phyloP scores from a whole-genome alignment of 2,113 vertebrate genomes.

The Poeciliopsis occidentalis region DNA sequence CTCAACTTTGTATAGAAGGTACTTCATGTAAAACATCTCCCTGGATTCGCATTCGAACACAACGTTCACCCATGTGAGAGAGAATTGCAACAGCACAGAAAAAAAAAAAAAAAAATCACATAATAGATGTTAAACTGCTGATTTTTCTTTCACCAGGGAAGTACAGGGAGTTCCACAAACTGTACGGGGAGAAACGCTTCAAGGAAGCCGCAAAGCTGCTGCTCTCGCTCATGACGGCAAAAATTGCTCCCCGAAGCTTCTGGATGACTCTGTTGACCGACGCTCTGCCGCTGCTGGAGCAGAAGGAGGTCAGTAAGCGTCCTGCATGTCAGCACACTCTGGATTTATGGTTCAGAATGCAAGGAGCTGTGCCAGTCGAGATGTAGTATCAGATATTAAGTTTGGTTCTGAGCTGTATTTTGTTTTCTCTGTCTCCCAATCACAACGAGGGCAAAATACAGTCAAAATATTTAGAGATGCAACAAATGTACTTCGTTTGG shows the following conservation, averaged over 20 bases:
- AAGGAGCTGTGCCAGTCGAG: neutral
- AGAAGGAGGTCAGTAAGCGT: slow-evolving; percentile 85
- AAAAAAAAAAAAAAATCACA: too few relatives aligned
- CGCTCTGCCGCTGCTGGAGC: slow-evolving; percentile 93
- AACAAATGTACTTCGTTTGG: too few relatives aligned
- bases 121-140: too few relatives aligned
- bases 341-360: neutral
- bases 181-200: slow-evolving; percentile 90
- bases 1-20: neutral
- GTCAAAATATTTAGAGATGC: too few relatives aligned
- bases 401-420: neutral
- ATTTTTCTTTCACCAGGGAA: slow-evolving; percentile 80
- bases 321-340: neutral
- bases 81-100: too few relatives aligned
- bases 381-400: neutral
- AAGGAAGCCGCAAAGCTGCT: slow-evolving; percentile 87
- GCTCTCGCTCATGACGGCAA: slow-evolving; percentile 93
- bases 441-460: too few relatives aligned
- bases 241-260: slow-evolving; percentile 92
- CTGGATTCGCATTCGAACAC: too few relatives aligned
- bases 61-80: too few relatives aligned
- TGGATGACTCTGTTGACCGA: slow-evolving; percentile 96
- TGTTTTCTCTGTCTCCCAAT: too few relatives aligned
- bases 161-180: slow-evolving; percentile 94
- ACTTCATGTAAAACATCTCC: too few relatives aligned